A percentile compares a stretch with the other conserved stretches of the same genome.
These are phyloP conservation scores for Pangasius larnaudii DNA, from an alignment of 2,797 vertebrate species.

Conservation along the genomic window DNA sequence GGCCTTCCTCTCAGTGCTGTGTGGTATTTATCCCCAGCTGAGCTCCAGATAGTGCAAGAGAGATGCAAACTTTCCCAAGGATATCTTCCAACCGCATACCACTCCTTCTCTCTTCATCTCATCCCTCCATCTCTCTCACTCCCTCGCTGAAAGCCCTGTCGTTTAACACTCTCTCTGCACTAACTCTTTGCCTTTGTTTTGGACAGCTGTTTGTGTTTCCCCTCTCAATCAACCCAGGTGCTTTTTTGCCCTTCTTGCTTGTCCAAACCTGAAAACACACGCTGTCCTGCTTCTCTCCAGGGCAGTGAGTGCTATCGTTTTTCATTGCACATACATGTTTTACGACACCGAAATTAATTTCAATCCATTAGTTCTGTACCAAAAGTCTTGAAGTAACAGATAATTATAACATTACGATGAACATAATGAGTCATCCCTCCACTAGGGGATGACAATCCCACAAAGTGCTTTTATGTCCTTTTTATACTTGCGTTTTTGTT, in stretches of 20 bases:
- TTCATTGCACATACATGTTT: not conserved
- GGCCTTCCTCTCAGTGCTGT: slow-evolving; percentile 79
- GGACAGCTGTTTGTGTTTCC: slow-evolving; percentile 52
- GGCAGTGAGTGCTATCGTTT: not conserved
- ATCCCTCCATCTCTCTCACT: slow-evolving; percentile 37
- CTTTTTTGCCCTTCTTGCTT: slow-evolving; percentile 46
- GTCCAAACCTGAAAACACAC: slow-evolving; percentile 26
- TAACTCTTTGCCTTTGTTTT: slow-evolving; percentile 59
- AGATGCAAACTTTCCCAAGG: slow-evolving; percentile 85
- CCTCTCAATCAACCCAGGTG: slow-evolving; percentile 55
- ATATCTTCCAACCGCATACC: slow-evolving; percentile 75
- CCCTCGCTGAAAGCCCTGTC: slow-evolving; percentile 33
- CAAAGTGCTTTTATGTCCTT: not conserved
- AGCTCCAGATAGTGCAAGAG: slow-evolving; percentile 74
- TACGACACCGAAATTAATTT: not conserved
- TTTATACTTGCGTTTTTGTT: not conserved
- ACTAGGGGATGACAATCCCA: not conserved
- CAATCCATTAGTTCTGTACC: not conserved
- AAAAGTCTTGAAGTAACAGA: not conserved
- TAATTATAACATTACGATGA: not conserved
- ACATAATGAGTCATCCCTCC: not conserved
- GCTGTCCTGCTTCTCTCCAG: slow-evolving; percentile 12
- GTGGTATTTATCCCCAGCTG: slow-evolving; percentile 84
- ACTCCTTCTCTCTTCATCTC: slow-evolving; percentile 16
- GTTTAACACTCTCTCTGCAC: slow-evolving; percentile 22